phyloP scores from a whole-genome alignment of 2,113 vertebrate species.

The Jaculus jaculus region DNA sequence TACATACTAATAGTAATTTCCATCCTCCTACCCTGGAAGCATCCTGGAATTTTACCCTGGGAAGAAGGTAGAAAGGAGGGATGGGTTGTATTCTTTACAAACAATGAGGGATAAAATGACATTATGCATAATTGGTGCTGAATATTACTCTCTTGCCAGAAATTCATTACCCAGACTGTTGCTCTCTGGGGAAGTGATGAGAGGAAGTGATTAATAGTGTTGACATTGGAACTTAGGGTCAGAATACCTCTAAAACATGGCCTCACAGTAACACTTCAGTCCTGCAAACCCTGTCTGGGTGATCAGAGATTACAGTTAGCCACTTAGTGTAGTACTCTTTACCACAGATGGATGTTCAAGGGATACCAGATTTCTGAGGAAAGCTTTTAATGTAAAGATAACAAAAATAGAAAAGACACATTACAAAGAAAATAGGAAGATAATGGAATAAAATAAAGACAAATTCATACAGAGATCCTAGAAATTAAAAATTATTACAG shows the following conservation, averaged over 20 bases:
- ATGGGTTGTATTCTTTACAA: not conserved
- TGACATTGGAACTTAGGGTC: not conserved
- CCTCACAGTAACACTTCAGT: not conserved
- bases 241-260: not conserved
- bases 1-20: not conserved
- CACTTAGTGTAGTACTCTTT: not conserved
- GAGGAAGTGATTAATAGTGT: not conserved
- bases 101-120: not conserved
- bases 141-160: not conserved
- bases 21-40: not conserved
- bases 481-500: not conserved
- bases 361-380: not conserved
- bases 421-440: not conserved
- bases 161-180: not conserved
- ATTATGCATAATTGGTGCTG: not conserved
- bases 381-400: not conserved
- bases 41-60: not conserved
- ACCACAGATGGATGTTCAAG: not conserved
- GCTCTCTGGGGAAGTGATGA: not conserved
- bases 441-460: not conserved
- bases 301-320: not conserved
- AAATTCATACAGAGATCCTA: not conserved
- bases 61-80: not conserved
- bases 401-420: not conserved
- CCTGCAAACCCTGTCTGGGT: not conserved